Conservation (phyloP, 2,113 vertebrate genomes). For the Nesoenas mayeri region DNA sequence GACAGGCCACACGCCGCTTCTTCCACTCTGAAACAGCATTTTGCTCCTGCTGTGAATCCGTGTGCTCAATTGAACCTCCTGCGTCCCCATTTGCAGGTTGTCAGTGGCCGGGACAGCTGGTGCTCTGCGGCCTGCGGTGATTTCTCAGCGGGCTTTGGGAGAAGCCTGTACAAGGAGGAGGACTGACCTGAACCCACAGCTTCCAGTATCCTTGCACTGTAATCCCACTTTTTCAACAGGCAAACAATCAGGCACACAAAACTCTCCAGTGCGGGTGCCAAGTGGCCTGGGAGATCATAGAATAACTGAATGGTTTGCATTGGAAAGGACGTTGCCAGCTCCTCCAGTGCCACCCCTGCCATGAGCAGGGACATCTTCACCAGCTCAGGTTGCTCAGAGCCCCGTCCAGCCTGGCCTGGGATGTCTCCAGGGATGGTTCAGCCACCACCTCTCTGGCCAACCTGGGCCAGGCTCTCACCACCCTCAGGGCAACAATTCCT, state of each 20-base stretch:
- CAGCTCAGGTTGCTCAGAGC: too few species aligned
- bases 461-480: too few species aligned
- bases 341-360: too few species aligned
- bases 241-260: not conserved
- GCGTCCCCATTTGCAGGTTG: accelerated
- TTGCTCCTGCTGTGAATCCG: not conserved
- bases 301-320: too few species aligned
- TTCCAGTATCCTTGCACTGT: not conserved
- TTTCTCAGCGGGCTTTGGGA: not conserved
- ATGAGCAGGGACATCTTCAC: too few species aligned
- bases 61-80: not conserved
- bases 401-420: too few species aligned
- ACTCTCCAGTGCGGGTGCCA: not conserved
- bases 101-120: not conserved
- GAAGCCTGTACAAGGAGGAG: not conserved
- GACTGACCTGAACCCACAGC: not conserved
- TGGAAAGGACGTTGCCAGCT: too few species aligned
- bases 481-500: too few species aligned
- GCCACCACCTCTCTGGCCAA: too few species aligned
- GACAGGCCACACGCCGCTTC: not conserved
- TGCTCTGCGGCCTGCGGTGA: not conserved
- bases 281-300: not conserved
- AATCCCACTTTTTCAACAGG: not conserved
- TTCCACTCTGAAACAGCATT: not conserved
- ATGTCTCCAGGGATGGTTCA: too few species aligned